Conservation (phyloP, 2,888 invertebrate genomes). For the Papilio demoleus region DNA sequence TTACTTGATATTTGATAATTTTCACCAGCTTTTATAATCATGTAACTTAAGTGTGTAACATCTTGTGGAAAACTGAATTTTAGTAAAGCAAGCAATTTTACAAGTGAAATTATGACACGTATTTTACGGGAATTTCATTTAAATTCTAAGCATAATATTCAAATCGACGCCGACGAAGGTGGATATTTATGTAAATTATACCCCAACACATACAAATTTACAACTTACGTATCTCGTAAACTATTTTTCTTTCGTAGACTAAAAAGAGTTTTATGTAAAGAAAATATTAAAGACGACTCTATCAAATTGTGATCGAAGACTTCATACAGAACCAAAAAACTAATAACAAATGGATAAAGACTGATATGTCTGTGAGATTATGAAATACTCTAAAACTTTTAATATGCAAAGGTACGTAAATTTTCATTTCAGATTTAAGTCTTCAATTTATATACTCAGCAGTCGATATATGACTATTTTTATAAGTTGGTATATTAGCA, state of each 20-base stretch:
- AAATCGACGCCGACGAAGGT: conserved; percentile 29
- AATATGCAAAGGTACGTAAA: too few relatives aligned
- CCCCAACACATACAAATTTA: conserved; percentile 21
- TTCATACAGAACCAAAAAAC: too few relatives aligned
- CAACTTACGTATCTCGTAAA: conserved; percentile 17
- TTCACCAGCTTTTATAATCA: neutral
- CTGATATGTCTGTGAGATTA: too few relatives aligned
- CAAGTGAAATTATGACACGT: conserved; percentile 18
- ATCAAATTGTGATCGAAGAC: neutral
- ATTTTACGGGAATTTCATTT: conserved; percentile 25
- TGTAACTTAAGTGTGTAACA: neutral
- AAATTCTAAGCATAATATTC: conserved; percentile 34
- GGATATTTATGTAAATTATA: conserved; percentile 36
- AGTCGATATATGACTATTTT: too few relatives aligned
- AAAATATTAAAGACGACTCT: neutral
- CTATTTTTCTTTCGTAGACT: conserved; percentile 1
- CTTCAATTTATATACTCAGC: too few relatives aligned
- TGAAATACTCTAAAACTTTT: too few relatives aligned
- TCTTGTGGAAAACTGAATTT: conserved; percentile 5
- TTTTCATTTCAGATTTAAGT: too few relatives aligned
- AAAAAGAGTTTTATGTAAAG: neutral
- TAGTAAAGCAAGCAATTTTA: conserved; percentile 24
- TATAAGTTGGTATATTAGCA: too few relatives aligned
- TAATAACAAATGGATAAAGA: too few relatives aligned
- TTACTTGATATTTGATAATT: too few relatives aligned